Base-by-base conservation (phyloP, 2,888 invertebrate genomes). In the Tetheella fluctuosa region DNA sequence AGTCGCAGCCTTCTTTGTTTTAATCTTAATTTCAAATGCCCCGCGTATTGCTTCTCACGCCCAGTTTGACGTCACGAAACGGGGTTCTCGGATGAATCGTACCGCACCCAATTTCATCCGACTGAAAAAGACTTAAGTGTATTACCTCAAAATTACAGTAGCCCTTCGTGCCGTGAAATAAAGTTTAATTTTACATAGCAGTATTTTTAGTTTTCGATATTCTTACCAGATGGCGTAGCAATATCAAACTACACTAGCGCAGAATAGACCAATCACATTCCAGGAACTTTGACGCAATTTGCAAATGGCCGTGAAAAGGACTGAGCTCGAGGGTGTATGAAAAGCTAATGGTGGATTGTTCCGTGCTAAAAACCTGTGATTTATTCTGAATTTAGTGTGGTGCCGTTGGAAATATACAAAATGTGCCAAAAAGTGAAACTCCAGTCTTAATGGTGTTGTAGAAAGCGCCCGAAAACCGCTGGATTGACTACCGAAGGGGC, bases 251-350 rank as follows among this genome's bases (percentile, higher is more conserved):
- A 83, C 79, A 86, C 82, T 84, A 86, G 89, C 90, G 88, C 86
- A 86, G 81, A 82, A 81, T 77, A 77, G 73, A 83, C 93, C 93
- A 93, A 93, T 93, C 88, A 86, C 79, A 80, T 81, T 83, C 72
- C 79, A 86, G 86, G 83, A 85, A 88, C 85, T 93, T 93, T 93
- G 93, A 92, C 92, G 93, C 93, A 93, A 93, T 93, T 93, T 93
- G 93, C 93, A 93, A 93, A 93, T 93, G 93, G 93, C 93, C 92
- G 93, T 91, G 90, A 90, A 90, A 88, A 91, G 91, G 90, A 90
- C 88, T 73, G 89, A 87, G 85, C 88, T 89, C 86, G 84, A 91
- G 85, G 89, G 88, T 91, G 87, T 90, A 87, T 88, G 89, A 89
- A 86, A 84, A 88, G 86, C 84, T 89, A 88, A 91, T 90, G 90